phyloP scores from a whole-genome alignment of 2,113 vertebrate genomes.

The Malurus alboscapulatus region DNA sequence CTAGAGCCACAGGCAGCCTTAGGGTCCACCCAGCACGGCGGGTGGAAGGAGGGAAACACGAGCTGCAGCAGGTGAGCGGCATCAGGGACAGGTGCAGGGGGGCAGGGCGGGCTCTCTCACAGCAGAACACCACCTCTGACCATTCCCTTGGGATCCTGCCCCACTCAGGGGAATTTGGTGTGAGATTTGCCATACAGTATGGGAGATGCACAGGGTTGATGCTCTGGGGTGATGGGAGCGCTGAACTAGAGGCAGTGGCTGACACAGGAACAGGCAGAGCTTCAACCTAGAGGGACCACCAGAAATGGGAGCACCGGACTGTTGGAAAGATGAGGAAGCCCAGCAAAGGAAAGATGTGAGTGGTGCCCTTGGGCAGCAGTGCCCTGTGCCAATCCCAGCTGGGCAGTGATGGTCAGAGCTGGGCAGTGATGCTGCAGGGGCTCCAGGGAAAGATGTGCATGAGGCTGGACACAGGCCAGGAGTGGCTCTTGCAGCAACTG shows the following conservation, averaged over 20 bases:
- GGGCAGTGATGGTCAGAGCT: not conserved
- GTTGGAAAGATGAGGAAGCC: not conserved
- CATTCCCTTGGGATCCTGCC: not conserved
- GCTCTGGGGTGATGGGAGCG: fast-evolving
- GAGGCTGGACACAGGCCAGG: not conserved
- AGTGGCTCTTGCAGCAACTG: not conserved
- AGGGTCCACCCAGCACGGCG: not conserved
- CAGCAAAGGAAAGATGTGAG: fast-evolving
- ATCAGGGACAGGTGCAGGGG: not conserved
- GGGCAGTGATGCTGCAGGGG: not conserved
- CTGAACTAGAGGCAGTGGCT: not conserved
- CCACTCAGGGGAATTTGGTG: fast-evolving
- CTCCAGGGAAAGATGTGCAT: fast-evolving
- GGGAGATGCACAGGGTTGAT: not conserved
- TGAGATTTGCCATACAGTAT: fast-evolving
- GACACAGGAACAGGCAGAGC: not conserved
- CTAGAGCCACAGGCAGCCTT: not conserved
- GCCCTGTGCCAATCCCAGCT: fast-evolving
- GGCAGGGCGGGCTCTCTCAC: not conserved
- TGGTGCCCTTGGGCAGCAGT: too few relatives aligned
- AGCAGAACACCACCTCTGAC: not conserved
- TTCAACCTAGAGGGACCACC: not conserved
- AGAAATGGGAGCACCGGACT: not conserved
- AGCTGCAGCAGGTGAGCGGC: not conserved
- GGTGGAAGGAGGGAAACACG: not conserved